A percentile compares a stretch with the other conserved stretches of the same genome.
Evolutionary conservation across 92 coral and sea anemone genomes (phyloP).

Genomic region (Porites evermanni): DNA sequence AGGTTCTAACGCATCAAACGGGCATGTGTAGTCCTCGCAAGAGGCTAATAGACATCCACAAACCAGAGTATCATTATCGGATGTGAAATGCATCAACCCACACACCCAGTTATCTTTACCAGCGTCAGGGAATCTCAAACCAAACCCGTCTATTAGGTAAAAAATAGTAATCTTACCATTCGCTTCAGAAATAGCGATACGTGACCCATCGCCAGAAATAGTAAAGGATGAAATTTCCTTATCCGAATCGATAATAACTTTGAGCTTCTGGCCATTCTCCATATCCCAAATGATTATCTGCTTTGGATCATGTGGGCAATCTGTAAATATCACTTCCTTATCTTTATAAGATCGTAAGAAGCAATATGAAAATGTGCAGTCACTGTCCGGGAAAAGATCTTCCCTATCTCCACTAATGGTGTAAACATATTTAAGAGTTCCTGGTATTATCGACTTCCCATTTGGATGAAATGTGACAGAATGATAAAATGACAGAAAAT

Average conservation of each 20-base stretch:
- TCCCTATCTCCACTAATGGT: neutral
- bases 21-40: no score
- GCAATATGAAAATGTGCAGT: neutral
- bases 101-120: neutral
- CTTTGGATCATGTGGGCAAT: neutral
- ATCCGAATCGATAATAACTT: no score
- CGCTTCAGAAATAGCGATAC: neutral
- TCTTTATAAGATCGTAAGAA: no score
- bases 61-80: neutral
- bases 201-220: neutral
- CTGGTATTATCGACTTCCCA: constrained; percentile 10
- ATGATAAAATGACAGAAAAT: neutral
- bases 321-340: no score
- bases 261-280: neutral
- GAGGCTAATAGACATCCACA: neutral
- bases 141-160: neutral
- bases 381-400: neutral
- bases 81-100: constrained; percentile 4
- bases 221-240: neutral
- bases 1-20: no score
- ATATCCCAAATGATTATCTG: neutral
- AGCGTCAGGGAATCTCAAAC: no score
- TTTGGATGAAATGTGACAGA: constrained; percentile 17
- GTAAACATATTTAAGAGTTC: constrained; percentile 14
- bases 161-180: neutral